These are phyloP conservation scores for Microcebus griseorufus DNA, from an alignment of 2,113 vertebrate species.

Conservation along the genomic window DNA sequence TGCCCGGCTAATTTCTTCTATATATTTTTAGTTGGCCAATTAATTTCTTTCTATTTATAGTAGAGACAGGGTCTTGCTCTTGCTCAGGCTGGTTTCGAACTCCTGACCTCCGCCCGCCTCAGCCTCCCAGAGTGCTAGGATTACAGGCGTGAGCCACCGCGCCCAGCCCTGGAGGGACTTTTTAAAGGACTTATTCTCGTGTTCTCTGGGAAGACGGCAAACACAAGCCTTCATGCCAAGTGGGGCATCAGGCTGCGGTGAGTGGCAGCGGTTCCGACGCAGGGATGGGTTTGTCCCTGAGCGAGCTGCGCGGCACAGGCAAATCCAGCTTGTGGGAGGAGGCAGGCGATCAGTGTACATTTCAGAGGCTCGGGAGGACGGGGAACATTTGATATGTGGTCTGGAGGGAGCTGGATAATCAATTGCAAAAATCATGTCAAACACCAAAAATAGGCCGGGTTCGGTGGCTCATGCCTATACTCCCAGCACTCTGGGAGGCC, in stretches of 20 bases:
- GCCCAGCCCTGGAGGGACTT: too few relatives aligned
- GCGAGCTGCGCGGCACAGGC: accelerated
- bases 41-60: too few relatives aligned
- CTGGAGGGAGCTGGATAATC: neutral
- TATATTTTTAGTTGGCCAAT: too few relatives aligned
- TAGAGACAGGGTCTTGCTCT: too few relatives aligned
- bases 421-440: neutral
- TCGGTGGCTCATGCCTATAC: too few relatives aligned
- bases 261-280: accelerated
- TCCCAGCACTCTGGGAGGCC: too few relatives aligned
- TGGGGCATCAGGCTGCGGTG: too few relatives aligned
- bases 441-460: neutral
- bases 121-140: too few relatives aligned
- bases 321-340: accelerated
- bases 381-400: accelerated
- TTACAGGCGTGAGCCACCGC: neutral
- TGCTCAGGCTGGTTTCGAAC: too few relatives aligned
- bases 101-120: too few relatives aligned
- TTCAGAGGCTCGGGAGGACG: accelerated
- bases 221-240: neutral
- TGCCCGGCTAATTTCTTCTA: too few relatives aligned
- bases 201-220: neutral
- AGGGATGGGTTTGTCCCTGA: neutral
- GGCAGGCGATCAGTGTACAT: accelerated
- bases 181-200: neutral